phyloP scores from a whole-genome alignment of 1,140 invertebrate genomes.

The Lysiphlebus fabarum region DNA sequence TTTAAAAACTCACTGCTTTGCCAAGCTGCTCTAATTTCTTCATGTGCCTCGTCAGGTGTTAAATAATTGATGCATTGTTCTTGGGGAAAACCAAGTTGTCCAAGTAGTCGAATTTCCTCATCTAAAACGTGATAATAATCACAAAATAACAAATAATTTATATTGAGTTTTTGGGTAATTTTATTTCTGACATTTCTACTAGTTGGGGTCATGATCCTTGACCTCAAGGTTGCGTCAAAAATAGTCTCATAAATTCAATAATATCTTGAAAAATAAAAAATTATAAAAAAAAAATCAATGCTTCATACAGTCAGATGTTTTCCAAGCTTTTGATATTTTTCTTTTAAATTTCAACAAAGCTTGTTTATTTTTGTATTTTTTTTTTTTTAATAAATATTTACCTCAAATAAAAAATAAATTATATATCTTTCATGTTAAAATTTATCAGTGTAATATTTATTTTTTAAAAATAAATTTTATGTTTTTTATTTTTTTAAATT shows the following conservation, averaged over 20 bases:
- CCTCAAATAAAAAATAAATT: too few relatives aligned
- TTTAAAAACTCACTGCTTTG: conserved; percentile 70
- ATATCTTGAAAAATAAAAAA: conserved; percentile 6
- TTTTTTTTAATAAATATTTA: too few relatives aligned
- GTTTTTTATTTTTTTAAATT: too few relatives aligned
- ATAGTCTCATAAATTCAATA: conserved; percentile 3
- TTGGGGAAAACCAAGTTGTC: conserved; percentile 66
- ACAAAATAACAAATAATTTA: conserved; percentile 6
- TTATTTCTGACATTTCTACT: too few relatives aligned
- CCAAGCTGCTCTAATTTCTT: conserved; percentile 73
- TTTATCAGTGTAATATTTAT: too few relatives aligned
- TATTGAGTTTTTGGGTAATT: too few relatives aligned
- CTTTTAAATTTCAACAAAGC: too few relatives aligned
- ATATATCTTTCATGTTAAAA: too few relatives aligned
- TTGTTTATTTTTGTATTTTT: too few relatives aligned
- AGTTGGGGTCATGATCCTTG: not conserved
- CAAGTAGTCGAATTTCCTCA: conserved; percentile 66
- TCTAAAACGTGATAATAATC: conserved; percentile 54
- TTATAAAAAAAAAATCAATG: not conserved
- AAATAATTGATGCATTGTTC: conserved; percentile 76
- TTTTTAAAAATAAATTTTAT: too few relatives aligned
- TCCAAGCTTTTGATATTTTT: too few relatives aligned
- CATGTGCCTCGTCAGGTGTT: conserved; percentile 60
- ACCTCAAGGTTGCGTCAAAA: conserved; percentile 8
- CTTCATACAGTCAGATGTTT: not conserved